Percentiles rank a stretch among this genome's conserved stretches.
Conservation (phyloP, 2,113 vertebrate genomes). For the Anarhynchus alexandrinus region DNA sequence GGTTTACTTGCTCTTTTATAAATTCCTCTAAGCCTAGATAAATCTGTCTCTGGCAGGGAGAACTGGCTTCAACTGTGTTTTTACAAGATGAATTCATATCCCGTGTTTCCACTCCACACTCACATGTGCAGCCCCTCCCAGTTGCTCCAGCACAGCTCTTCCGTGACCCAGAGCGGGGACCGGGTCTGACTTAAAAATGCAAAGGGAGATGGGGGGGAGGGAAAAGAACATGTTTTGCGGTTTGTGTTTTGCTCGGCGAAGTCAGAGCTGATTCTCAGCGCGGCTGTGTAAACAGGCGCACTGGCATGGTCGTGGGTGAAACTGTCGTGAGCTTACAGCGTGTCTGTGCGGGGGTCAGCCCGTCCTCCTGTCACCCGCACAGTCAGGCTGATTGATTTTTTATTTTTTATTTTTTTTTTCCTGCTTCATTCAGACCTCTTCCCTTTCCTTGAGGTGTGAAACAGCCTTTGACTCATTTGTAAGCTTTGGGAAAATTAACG, state of each 20-base stretch:
- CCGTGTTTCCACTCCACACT: neutral
- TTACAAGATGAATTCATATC: neutral
- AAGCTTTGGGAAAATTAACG: neutral
- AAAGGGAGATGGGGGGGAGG: neutral
- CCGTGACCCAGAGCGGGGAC: neutral
- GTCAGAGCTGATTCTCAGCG: neutral
- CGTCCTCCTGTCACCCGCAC: neutral
- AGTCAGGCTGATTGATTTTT: neutral
- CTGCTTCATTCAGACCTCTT: neutral
- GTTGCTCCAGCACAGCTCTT: neutral
- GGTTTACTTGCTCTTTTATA: conserved; percentile 22
- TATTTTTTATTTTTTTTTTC: neutral
- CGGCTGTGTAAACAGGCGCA: neutral
- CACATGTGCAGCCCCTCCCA: neutral
- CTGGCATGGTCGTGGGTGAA: neutral
- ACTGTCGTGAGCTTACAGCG: neutral
- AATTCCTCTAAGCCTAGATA: conserved; percentile 29
- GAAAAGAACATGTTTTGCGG: accelerated
- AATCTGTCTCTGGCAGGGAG: conserved; percentile 12
- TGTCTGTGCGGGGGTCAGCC: neutral
- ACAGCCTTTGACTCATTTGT: conserved; percentile 1
- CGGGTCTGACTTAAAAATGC: neutral
- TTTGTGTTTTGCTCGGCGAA: accelerated
- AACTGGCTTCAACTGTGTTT: neutral
- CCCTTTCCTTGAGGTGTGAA: neutral